Evolutionary conservation across 64 coral and sea anemone species (phyloP).

Genomic region (Porites australiensis): DNA sequence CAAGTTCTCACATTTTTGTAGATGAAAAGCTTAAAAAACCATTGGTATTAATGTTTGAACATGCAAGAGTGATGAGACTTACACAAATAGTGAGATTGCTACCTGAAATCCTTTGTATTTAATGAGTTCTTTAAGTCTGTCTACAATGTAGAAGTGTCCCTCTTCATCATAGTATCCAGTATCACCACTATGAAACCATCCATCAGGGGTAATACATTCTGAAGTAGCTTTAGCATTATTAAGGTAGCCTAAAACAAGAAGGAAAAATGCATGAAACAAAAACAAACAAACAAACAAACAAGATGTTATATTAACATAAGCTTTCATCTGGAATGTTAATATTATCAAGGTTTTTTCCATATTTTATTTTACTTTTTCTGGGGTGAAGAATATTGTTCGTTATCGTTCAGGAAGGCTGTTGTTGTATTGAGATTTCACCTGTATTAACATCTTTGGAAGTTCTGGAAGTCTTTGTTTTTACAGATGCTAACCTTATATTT

Average conservation of each 20-base stretch:
- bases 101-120: constrained; percentile 86
- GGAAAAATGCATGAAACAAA: neutral
- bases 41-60: no score
- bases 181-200: constrained; percentile 79
- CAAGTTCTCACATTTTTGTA: no score
- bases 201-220: constrained; percentile 55
- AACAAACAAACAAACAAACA: neutral
- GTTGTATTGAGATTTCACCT: no score
- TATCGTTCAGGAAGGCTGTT: no score
- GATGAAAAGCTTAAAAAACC: no score
- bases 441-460: no score
- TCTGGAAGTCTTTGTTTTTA: no score
- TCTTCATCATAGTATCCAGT: constrained; percentile 77
- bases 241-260: constrained; percentile 46
- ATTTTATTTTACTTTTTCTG: no score
- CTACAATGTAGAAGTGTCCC: constrained; percentile 71
- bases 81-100: neutral
- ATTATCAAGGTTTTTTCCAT: no score
- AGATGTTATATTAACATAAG: neutral
- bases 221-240: constrained; percentile 72
- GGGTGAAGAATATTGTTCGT: no score
- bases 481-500: no score
- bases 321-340: neutral
- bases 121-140: constrained; percentile 77
- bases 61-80: no score